Evolutionary conservation across 2,113 vertebrate species (phyloP).

Genomic region (Melospiza georgiana): DNA sequence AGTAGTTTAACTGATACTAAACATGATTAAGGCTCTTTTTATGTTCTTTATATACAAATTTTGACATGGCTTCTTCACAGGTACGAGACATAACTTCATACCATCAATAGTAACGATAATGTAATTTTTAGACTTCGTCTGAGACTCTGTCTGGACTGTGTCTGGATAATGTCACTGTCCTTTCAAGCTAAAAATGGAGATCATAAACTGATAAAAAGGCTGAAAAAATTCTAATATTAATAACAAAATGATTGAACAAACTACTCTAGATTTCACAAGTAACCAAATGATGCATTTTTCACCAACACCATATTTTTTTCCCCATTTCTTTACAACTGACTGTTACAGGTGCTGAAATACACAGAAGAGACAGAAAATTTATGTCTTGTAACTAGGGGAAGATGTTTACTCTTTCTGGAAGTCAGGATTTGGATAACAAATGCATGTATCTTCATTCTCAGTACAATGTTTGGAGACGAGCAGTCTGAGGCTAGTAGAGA

Average conservation of each 20-base stretch:
- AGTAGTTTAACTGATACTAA: neutral
- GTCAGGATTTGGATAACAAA: neutral
- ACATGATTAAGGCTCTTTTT: neutral
- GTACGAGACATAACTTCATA: neutral
- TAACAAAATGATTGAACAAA: neutral
- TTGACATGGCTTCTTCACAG: neutral
- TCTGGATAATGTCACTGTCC: neutral
- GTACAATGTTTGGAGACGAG: neutral
- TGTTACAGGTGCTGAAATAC: neutral
- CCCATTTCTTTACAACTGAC: neutral
- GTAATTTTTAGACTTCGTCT: neutral
- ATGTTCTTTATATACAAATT: neutral
- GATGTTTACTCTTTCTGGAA: neutral
- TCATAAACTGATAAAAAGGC: neutral
- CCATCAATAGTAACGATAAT: neutral
- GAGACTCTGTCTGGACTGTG: neutral
- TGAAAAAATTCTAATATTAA: neutral
- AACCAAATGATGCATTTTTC: neutral
- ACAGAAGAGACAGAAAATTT: neutral
- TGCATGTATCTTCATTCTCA: neutral
- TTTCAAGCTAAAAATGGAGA: neutral
- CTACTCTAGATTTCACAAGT: neutral
- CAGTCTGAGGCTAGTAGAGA: neutral
- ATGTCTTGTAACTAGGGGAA: neutral
- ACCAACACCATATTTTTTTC: neutral